These are phyloP conservation scores for Protonibea diacanthus DNA, from an alignment of 2,797 vertebrate species.

Conservation along the genomic window DNA sequence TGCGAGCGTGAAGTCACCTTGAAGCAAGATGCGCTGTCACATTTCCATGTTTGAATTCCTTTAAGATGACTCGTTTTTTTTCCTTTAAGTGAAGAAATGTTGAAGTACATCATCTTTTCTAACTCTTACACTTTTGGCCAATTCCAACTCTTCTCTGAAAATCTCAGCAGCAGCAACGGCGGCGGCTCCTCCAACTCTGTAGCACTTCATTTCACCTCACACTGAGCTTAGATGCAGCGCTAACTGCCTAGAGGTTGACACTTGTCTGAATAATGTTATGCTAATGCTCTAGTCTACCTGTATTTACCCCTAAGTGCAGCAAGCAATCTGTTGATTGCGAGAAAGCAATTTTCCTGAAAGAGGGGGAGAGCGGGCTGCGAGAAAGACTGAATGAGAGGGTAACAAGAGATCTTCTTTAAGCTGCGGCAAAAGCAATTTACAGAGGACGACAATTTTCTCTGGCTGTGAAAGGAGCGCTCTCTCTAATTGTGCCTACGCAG, in stretches of 20 bases:
- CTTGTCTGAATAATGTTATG: conserved; percentile 86
- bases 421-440: conserved; percentile 84
- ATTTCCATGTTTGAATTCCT: conserved; percentile 48
- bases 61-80: conserved; percentile 10
- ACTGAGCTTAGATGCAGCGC: conserved; percentile 68
- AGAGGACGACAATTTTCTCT: conserved; percentile 82
- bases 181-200: conserved; percentile 48
- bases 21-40: conserved; percentile 78
- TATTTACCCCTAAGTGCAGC: conserved; percentile 87
- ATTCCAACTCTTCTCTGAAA: conserved; percentile 53
- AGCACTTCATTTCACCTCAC: conserved; percentile 75
- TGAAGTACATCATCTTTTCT: conserved; percentile 54
- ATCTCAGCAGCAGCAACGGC: conserved; percentile 29
- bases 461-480: conserved; percentile 79
- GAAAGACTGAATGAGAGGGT: conserved; percentile 75
- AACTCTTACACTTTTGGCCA: conserved; percentile 58
- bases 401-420: conserved; percentile 84
- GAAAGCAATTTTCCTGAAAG: conserved; percentile 83
- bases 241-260: conserved; percentile 80
- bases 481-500: conserved; percentile 80
- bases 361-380: conserved; percentile 56
- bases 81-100: conserved; percentile 30
- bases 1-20: conserved; percentile 77
- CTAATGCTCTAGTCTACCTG: conserved; percentile 86
- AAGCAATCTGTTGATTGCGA: conserved; percentile 85